These are phyloP conservation scores for Oryzias woworae DNA, from an alignment of 2,113 vertebrate species.

Conservation along the genomic window DNA sequence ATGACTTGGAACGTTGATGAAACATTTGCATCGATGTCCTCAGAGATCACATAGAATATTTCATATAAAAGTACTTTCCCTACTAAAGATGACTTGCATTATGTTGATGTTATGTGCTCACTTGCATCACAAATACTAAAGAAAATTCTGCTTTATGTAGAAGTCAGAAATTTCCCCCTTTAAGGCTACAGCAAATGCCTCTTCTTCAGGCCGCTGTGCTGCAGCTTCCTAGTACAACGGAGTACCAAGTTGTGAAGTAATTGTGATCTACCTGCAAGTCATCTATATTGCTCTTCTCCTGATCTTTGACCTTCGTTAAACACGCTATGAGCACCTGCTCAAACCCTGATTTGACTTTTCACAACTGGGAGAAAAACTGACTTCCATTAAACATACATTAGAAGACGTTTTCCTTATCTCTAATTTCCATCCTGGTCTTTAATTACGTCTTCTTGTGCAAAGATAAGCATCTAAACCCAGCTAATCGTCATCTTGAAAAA, in stretches of 20 bases:
- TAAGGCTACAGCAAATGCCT: neutral
- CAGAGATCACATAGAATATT: slow-evolving; percentile 59
- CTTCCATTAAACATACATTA: no score
- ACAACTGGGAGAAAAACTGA: no score
- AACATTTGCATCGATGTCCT: slow-evolving; percentile 47
- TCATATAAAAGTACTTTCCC: slow-evolving; percentile 59
- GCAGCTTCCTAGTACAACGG: no score
- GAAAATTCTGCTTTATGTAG: slow-evolving; percentile 75
- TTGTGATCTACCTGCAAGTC: no score
- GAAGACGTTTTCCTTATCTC: no score
- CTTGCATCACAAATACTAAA: slow-evolving; percentile 71
- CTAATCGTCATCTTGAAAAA: slow-evolving; percentile 78
- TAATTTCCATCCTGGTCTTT: no score
- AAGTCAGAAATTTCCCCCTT: slow-evolving; percentile 41
- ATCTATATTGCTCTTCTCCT: no score
- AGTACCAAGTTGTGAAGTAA: no score
- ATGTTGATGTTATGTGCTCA: slow-evolving; percentile 69
- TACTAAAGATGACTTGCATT: slow-evolving; percentile 56
- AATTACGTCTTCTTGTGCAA: neutral
- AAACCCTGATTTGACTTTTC: no score
- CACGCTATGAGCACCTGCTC: no score
- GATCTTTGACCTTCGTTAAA: no score
- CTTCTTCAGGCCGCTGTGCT: no score
- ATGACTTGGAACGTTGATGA: slow-evolving; percentile 40
- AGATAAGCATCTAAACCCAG: slow-evolving; percentile 68